Evolutionary conservation across 2,797 vertebrate species (phyloP).

Genomic region (Peromyscus attwateri): DNA sequence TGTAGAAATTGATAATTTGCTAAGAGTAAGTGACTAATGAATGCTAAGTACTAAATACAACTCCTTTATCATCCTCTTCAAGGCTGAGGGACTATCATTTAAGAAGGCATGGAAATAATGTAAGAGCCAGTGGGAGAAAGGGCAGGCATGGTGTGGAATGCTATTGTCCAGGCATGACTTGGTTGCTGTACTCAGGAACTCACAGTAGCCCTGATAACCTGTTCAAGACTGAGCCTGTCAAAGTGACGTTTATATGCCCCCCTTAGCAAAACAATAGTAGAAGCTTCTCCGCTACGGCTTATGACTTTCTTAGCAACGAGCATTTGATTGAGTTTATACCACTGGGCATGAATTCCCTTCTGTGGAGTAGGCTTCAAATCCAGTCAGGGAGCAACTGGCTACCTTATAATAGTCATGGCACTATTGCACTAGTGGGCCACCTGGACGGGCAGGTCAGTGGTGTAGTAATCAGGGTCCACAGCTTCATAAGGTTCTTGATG

Average conservation of each 20-base stretch:
- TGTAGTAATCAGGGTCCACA: background rate
- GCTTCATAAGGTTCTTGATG: background rate
- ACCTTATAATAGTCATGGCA: background rate
- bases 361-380: background rate
- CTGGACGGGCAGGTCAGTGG: background rate
- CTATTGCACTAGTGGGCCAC: background rate
- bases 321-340: background rate
- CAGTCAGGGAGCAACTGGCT: background rate
- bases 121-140: background rate
- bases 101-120: background rate
- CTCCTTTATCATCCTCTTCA: background rate
- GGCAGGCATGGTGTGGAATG: background rate
- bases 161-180: background rate
- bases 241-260: background rate
- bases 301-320: background rate
- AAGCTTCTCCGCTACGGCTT: background rate
- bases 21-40: background rate
- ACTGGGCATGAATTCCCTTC: background rate
- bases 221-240: background rate
- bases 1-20: background rate
- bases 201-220: too few species aligned
- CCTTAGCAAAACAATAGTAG: background rate
- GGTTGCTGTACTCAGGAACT: background rate
- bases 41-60: background rate
- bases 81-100: background rate